phyloP scores from a whole-genome alignment of 2,797 vertebrate genomes.

The Cynopterus sphinx region DNA sequence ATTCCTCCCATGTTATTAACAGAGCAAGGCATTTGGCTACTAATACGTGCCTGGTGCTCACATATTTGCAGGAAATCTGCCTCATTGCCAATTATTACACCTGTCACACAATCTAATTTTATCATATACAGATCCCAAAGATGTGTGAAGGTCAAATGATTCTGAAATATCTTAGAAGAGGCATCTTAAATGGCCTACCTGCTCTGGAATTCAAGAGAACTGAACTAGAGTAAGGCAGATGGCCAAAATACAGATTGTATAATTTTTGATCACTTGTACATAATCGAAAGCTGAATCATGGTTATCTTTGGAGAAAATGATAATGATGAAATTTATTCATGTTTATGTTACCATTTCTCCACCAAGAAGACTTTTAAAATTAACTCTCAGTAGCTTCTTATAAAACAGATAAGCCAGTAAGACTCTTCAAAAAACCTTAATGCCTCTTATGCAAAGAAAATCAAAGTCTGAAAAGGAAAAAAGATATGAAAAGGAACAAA shows the following conservation, averaged over 20 bases:
- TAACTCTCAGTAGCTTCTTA: neutral
- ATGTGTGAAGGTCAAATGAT: neutral
- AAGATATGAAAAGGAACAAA: neutral
- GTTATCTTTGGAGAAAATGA: neutral
- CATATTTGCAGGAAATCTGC: neutral
- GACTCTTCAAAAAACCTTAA: neutral
- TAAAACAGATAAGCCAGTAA: neutral
- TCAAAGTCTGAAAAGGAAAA: neutral
- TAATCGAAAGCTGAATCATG: neutral
- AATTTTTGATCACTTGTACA: neutral
- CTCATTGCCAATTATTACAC: neutral
- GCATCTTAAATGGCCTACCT: neutral
- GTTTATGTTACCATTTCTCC: neutral
- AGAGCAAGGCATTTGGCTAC: neutral
- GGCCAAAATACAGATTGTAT: neutral
- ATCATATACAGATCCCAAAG: neutral
- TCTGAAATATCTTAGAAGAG: neutral
- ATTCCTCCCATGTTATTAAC: neutral
- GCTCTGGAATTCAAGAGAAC: neutral
- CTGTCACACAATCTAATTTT: neutral
- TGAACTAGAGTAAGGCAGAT: neutral
- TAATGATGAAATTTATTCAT: neutral
- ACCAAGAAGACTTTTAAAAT: neutral
- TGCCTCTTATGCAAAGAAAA: neutral
- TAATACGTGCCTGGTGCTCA: neutral